These are phyloP conservation scores for Sebastes baramenuke DNA, from an alignment of 2,797 vertebrate species.

Conservation along the genomic window DNA sequence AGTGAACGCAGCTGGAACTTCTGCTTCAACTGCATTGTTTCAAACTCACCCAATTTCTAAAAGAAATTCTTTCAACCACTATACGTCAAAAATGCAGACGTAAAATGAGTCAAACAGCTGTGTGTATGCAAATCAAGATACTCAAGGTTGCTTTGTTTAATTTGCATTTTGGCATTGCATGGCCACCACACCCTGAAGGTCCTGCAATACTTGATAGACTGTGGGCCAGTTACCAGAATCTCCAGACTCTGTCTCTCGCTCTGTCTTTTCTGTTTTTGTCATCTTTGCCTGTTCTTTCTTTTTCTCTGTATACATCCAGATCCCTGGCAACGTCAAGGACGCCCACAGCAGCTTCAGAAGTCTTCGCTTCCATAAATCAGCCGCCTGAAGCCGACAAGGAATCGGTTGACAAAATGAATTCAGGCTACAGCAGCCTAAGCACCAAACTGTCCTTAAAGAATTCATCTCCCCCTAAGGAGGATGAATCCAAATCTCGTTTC, in stretches of 20 bases:
- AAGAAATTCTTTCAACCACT: neutral
- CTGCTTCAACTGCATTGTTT: neutral
- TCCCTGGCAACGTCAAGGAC: constrained; percentile 14
- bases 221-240: neutral
- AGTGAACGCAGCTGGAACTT: neutral
- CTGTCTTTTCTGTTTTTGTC: neutral
- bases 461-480: neutral
- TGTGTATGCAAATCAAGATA: neutral
- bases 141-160: constrained; percentile 3
- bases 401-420: constrained; percentile 61
- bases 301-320: constrained; percentile 36
- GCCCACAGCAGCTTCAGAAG: constrained; percentile 10
- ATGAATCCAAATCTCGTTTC: constrained; percentile 72
- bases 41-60: neutral
- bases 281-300: neutral
- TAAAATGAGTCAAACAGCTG: neutral
- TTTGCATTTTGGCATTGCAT: constrained; percentile 40
- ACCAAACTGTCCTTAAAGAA: constrained; percentile 74
- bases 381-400: constrained; percentile 6
- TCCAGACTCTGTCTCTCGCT: neutral
- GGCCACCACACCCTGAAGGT: constrained; percentile 5
- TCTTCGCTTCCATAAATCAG: constrained; percentile 12
- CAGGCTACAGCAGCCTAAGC: constrained; percentile 68
- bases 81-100: neutral
- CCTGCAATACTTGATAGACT: neutral